phyloP scores from a whole-genome alignment of 1,140 invertebrate genomes.

The Apis laboriosa region DNA sequence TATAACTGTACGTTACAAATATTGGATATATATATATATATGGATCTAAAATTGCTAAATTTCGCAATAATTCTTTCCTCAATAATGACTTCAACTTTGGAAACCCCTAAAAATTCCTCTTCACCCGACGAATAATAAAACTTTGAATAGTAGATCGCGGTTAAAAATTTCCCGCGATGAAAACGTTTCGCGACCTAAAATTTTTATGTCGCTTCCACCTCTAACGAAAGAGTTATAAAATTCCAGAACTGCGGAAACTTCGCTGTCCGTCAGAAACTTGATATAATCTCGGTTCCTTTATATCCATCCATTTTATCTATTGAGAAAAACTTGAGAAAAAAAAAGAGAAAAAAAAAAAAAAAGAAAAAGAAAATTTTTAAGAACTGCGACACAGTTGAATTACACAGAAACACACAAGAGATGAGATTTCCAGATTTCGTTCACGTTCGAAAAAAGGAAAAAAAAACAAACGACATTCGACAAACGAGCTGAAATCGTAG shows the following conservation, averaged over 20 bases:
- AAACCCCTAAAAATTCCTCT: background rate
- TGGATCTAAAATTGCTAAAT: too few species aligned
- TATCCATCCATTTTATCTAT: background rate
- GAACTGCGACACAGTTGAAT: too few species aligned
- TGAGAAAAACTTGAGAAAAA: background rate
- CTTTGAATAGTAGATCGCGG: background rate
- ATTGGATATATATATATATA: too few species aligned
- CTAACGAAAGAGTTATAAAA: conserved; percentile 12
- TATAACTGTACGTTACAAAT: background rate
- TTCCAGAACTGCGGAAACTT: background rate
- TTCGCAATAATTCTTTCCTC: background rate
- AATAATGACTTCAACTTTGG: background rate
- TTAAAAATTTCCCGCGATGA: background rate
- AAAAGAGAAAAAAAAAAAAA: background rate
- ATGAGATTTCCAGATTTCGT: too few species aligned
- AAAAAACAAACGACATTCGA: background rate
- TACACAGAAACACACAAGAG: too few species aligned
- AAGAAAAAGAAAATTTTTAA: background rate
- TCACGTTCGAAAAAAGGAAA: background rate
- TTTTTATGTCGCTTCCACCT: background rate
- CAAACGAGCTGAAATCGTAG: background rate
- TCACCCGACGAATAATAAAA: background rate
- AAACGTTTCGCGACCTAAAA: background rate
- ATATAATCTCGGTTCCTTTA: background rate
- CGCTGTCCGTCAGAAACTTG: conserved; percentile 1